Percentiles rank a stretch among this genome's conserved stretches.
Evolutionary conservation across 2,888 invertebrate genomes (phyloP).

Genomic region (Pachymerium ferrugineum): DNA sequence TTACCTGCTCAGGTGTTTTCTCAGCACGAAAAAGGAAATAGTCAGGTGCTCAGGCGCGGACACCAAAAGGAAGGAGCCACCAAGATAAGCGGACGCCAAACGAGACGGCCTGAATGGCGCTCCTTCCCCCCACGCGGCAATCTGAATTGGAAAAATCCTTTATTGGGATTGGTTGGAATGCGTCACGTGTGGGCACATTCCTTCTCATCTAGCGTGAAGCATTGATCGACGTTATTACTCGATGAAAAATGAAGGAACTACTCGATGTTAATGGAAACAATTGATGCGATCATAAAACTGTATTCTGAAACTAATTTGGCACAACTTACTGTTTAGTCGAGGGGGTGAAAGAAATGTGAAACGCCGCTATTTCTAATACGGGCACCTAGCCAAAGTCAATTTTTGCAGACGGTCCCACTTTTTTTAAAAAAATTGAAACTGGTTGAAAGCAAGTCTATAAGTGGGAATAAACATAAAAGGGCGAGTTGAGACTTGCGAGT

Average conservation of each 20-base stretch:
- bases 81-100: conserved; percentile 20
- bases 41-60: conserved; percentile 5
- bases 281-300: no score
- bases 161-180: not conserved
- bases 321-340: not conserved
- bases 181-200: not conserved
- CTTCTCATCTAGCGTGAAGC: not conserved
- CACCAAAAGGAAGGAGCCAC: not conserved
- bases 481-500: no score
- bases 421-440: no score
- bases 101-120: not conserved
- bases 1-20: no score
- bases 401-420: no score
- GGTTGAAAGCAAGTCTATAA: no score
- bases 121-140: not conserved
- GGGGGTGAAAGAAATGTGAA: not conserved
- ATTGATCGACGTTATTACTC: not conserved
- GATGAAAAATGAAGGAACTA: not conserved
- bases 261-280: not conserved
- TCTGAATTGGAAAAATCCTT: not conserved
- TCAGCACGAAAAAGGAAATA: conserved; percentile 16
- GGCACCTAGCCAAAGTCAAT: conserved; percentile 4
- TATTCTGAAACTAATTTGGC: not conserved
- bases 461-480: no score
- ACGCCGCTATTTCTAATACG: not conserved